These are phyloP conservation scores for Actinernus sp. DNA, from an alignment of 92 coral and sea anemone species.

Conservation along the genomic window DNA sequence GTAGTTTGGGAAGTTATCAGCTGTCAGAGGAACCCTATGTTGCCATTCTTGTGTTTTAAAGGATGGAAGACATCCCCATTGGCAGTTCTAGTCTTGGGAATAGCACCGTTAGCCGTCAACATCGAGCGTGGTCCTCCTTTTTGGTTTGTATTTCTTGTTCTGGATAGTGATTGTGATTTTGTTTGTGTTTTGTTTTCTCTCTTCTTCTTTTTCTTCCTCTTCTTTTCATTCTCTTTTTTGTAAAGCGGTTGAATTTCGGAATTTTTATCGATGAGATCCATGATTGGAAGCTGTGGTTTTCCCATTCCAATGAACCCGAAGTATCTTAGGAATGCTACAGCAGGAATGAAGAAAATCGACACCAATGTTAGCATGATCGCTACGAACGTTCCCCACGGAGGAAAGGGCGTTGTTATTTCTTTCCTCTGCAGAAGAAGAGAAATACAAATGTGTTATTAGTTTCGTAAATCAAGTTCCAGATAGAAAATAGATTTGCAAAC, in stretches of 20 bases:
- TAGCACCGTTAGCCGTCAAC: conserved; percentile 24
- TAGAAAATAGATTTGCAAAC: no score
- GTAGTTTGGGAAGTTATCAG: no score
- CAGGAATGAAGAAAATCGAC: conserved; percentile 93
- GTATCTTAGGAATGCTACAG: conserved; percentile 85
- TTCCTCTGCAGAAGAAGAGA: conserved; percentile 61
- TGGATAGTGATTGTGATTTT: background rate
- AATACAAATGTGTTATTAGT: no score
- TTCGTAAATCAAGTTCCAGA: no score
- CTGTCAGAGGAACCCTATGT: background rate
- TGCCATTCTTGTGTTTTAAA: conserved; percentile 77
- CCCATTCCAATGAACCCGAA: conserved; percentile 73
- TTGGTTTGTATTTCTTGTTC: background rate
- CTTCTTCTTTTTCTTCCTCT: conserved; percentile 36
- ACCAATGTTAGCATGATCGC: conserved; percentile 82
- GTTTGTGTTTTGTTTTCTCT: conserved; percentile 16
- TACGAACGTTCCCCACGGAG: conserved; percentile 89
- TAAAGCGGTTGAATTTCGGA: conserved; percentile 69
- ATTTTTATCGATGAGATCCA: conserved; percentile 39
- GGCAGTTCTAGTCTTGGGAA: conserved; percentile 22
- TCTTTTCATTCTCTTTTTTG: conserved; percentile 18
- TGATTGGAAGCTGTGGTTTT: conserved; percentile 60
- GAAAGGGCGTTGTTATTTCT: conserved; percentile 55
- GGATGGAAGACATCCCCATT: conserved; percentile 67
- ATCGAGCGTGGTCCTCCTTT: conserved; percentile 1